Conservation (phyloP, 2,113 vertebrate genomes). For the Puffinus mauretanicus region DNA sequence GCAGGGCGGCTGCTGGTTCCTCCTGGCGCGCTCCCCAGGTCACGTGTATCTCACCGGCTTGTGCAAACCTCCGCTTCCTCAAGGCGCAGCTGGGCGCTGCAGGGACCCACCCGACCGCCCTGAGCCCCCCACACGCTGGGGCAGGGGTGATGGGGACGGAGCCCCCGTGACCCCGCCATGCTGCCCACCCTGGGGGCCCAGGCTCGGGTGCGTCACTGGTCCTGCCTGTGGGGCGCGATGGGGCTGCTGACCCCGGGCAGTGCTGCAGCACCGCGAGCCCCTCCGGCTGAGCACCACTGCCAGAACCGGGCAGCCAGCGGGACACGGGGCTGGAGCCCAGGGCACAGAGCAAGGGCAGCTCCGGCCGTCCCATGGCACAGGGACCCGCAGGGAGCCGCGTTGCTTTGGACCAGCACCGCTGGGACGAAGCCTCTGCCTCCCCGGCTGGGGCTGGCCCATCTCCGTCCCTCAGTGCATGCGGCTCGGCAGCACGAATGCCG, state of each 20-base stretch:
- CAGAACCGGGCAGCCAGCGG: fast-evolving
- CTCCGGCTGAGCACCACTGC: fast-evolving
- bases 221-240: fast-evolving
- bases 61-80: constrained; percentile 49
- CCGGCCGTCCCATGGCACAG: fast-evolving
- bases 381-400: fast-evolving
- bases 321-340: fast-evolving
- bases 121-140: fast-evolving
- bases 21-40: neutral
- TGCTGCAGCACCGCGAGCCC: fast-evolving
- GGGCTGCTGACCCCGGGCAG: fast-evolving
- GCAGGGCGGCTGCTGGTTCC: neutral
- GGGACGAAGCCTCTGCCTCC: neutral
- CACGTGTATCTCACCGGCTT: neutral
- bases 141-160: fast-evolving
- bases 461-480: fast-evolving
- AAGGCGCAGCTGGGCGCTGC: fast-evolving
- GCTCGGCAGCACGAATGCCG: fast-evolving
- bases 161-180: fast-evolving
- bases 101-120: neutral
- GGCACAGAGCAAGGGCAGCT: fast-evolving
- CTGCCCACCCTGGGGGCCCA: fast-evolving
- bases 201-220: no score
- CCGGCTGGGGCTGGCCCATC: fast-evolving
- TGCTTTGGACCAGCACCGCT: fast-evolving